A percentile compares a stretch with the other conserved stretches of the same genome.
Conservation (phyloP, 2,113 vertebrate species). For the Tragelaphus buxtoni region DNA sequence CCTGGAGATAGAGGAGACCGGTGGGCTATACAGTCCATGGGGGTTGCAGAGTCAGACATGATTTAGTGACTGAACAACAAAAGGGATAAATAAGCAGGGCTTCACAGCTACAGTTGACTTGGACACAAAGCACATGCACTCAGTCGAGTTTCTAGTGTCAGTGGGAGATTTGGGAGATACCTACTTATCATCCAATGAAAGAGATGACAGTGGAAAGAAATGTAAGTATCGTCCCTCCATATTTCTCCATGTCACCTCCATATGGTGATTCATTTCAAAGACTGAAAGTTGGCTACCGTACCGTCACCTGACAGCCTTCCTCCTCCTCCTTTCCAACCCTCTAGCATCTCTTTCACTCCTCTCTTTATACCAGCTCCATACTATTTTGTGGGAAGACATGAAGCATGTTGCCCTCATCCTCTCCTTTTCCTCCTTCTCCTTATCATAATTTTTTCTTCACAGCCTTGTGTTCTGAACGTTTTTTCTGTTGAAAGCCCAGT, state of each 20-base stretch:
- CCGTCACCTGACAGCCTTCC: not conserved
- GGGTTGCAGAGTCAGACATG: not conserved
- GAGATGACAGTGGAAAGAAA: not conserved
- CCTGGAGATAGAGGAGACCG: not conserved
- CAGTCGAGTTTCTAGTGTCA: not conserved
- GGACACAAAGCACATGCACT: not conserved
- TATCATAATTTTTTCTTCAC: not conserved
- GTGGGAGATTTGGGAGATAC: not conserved
- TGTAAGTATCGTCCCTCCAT: not conserved
- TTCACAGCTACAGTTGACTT: not conserved
- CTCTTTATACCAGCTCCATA: not conserved
- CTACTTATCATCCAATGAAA: not conserved
- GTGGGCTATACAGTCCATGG: not conserved
- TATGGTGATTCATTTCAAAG: not conserved
- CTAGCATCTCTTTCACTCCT: not conserved
- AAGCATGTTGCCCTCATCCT: not conserved
- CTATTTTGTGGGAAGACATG: not conserved
- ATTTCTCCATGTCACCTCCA: not conserved
- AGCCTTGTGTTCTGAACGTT: not conserved
- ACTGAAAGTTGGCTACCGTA: not conserved
- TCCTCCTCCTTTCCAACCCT: not conserved
- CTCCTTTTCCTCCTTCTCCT: not conserved
- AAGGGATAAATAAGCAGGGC: not conserved
- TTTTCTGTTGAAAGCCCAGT: not conserved
- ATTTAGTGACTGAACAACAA: not conserved